Percentiles rank a stretch among this genome's conserved stretches.
Evolutionary conservation across 2,888 invertebrate genomes (phyloP).

Genomic region (Catocala fraxini): DNA sequence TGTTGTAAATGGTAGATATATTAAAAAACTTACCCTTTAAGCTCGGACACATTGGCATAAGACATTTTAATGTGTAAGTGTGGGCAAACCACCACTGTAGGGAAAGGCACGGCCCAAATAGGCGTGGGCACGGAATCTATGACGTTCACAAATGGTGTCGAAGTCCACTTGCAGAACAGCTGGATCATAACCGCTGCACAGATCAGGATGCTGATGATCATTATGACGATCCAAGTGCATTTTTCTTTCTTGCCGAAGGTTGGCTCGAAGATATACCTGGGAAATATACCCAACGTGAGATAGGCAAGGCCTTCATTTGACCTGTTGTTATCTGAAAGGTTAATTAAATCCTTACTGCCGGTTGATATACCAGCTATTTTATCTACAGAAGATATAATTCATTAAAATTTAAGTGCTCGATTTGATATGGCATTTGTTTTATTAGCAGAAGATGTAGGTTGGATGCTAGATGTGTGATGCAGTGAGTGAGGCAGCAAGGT

Average conservation of each 20-base stretch:
- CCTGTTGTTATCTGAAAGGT: too few species aligned
- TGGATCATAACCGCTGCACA: constrained; percentile 77
- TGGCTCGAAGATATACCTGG: constrained; percentile 81
- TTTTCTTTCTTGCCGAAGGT: constrained; percentile 75
- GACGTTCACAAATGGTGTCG: constrained; percentile 81
- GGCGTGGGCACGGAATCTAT: constrained; percentile 81
- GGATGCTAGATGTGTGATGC: too few species aligned
- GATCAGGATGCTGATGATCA: constrained; percentile 73
- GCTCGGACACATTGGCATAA: constrained; percentile 67
- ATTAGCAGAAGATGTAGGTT: too few species aligned
- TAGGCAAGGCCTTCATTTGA: too few species aligned
- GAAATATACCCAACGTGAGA: neutral
- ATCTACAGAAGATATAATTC: too few species aligned
- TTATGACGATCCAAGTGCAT: constrained; percentile 74
- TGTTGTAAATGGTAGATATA: too few species aligned
- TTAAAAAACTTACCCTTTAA: constrained; percentile 64
- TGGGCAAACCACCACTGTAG: constrained; percentile 80
- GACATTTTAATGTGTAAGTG: constrained; percentile 77
- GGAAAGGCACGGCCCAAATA: constrained; percentile 83
- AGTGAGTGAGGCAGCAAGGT: too few species aligned
- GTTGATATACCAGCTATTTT: too few species aligned
- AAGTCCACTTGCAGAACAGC: constrained; percentile 76
- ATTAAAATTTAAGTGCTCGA: too few species aligned
- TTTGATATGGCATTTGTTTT: too few species aligned
- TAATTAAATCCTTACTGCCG: too few species aligned